phyloP scores from a whole-genome alignment of 1,140 invertebrate genomes.

The Bursaphelenchus mucronatus region DNA sequence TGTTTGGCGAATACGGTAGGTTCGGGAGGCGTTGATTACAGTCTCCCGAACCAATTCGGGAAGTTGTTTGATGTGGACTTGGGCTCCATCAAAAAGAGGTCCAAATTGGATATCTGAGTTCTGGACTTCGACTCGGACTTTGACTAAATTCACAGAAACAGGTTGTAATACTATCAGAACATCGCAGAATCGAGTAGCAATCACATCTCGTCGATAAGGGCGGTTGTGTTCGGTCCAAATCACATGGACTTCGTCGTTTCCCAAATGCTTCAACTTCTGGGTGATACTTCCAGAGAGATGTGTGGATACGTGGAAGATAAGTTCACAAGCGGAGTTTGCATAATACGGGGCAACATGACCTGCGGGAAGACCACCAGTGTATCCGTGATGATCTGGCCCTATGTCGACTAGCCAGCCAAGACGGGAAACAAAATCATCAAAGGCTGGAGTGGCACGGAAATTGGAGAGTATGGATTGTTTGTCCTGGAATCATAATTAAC shows the following conservation, averaged over 20 bases:
- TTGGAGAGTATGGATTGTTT: slow-evolving; percentile 56
- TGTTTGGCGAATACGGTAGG: slow-evolving; percentile 46
- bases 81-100: slow-evolving; percentile 86
- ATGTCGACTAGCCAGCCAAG: slow-evolving; percentile 82
- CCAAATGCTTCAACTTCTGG: slow-evolving; percentile 58
- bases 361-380: slow-evolving; percentile 86
- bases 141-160: slow-evolving; percentile 62
- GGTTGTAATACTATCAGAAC: slow-evolving; percentile 96
- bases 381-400: slow-evolving; percentile 91
- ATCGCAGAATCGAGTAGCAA: slow-evolving; percentile 98
- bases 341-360: slow-evolving; percentile 89
- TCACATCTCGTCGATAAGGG: slow-evolving; percentile 89
- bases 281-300: slow-evolving; percentile 71
- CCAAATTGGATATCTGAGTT: slow-evolving; percentile 84
- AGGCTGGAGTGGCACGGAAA: slow-evolving; percentile 39
- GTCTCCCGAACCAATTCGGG: slow-evolving; percentile 77
- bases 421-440: slow-evolving; percentile 77
- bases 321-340: slow-evolving; percentile 84
- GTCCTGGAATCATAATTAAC: slow-evolving; percentile 33
- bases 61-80: slow-evolving; percentile 76
- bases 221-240: slow-evolving; percentile 96
- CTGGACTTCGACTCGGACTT: slow-evolving; percentile 50
- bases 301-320: slow-evolving; percentile 95
- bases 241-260: slow-evolving; percentile 96
- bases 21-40: slow-evolving; percentile 57